Conservation (phyloP, 2,113 vertebrate species). For the Spea multiplicata region DNA sequence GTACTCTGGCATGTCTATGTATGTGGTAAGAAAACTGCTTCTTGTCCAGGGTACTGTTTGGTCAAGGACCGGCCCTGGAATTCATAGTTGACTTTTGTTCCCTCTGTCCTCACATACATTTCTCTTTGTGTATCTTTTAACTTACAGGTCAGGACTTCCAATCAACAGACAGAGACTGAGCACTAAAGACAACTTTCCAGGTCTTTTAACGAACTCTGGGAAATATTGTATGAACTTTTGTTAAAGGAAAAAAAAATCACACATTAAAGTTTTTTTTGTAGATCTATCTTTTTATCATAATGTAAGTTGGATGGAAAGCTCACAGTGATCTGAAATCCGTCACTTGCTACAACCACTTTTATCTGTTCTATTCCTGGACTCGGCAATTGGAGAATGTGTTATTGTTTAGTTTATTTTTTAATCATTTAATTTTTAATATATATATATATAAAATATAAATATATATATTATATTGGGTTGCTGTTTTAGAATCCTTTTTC, state of each 20-base stretch:
- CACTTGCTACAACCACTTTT: conserved; percentile 38
- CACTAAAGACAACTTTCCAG: conserved; percentile 34
- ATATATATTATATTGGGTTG: conserved; percentile 42
- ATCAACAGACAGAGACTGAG: conserved; percentile 42
- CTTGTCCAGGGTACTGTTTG: too few relatives aligned
- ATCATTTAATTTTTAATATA: conserved; percentile 44
- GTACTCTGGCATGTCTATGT: too few relatives aligned
- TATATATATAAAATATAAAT: conserved; percentile 35
- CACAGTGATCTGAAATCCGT: conserved; percentile 22
- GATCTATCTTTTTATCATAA: conserved; percentile 20
- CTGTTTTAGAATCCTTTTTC: conserved; percentile 36
- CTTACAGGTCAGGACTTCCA: conserved; percentile 27
- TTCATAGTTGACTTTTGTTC: neutral
- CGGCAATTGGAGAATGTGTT: conserved; percentile 32
- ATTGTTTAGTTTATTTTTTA: conserved; percentile 32
- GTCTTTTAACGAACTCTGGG: conserved; percentile 20
- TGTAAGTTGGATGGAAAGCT: conserved; percentile 7
- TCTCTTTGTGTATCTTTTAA: neutral
- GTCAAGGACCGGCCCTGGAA: too few relatives aligned
- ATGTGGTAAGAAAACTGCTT: too few relatives aligned
- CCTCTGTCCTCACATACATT: neutral
- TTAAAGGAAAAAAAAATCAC: conserved; percentile 12
- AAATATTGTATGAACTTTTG: conserved; percentile 28
- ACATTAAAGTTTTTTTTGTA: neutral
- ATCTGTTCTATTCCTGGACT: conserved; percentile 41